Base-by-base conservation (phyloP, 2,797 vertebrate species). In the Macroramphosus scolopax region DNA sequence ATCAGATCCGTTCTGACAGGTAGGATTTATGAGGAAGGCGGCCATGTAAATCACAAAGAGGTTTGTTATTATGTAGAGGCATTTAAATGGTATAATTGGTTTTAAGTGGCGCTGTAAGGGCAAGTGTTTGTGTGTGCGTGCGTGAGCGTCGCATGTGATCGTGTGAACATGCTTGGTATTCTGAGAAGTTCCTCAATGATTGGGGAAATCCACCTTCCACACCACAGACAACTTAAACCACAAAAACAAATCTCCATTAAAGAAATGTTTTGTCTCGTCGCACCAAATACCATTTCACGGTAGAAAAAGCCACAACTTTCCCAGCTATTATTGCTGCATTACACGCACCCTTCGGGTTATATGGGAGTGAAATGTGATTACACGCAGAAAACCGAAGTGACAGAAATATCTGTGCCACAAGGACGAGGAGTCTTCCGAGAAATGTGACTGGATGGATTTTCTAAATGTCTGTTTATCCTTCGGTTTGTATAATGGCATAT, bases 141-240 rank as follows among this genome's bases (percentile, higher is more conserved):
- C 51, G 47, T 44, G 25, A 50, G 35, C 31, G 32, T 35, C 25
- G 49, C 18, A 22, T 39, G 28, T 52, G 48, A 41, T 46, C 20
- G 25, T 60, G 62, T 71, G 67, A 76, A 68, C 18, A 57, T 52
- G 53, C 51, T 50, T 52, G 52, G 33, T 55, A 38, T 78, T 75
- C 81, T 81, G 81, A 71, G 81, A 81, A 70, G 53, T 69, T 69
- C 75, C 78, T 73, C 80, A 84, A 54, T 54, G 41, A 76, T 65
- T 70, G 69, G 72, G 65, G 64, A 76, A 83, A 77, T 84, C 78
- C 74, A 70, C 68, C 70, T 73, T 81, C 65, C 64, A 68, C 68
- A 69, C 64, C 78, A 70, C 74, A 75, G 79, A 74, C 75, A 73
- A 58, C 45, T 58, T 8, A 35, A 74, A 78, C 79, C 73, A 63